Evolutionary conservation across 2,888 invertebrate genomes (phyloP).

Genomic region (Gnatocerus cornutus): DNA sequence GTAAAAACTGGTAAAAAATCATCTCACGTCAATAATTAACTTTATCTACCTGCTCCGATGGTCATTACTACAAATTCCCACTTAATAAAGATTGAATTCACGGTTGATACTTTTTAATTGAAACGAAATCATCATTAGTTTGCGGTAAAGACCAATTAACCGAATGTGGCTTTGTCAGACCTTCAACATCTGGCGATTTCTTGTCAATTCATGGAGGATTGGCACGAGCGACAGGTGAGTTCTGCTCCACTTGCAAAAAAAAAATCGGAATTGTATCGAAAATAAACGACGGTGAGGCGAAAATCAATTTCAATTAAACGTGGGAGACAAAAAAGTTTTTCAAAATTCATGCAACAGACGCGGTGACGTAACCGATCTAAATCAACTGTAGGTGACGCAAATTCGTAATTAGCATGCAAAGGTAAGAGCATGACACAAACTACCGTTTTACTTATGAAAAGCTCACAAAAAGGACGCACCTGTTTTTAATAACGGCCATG

Average conservation of each 20-base stretch:
- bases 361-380: slow-evolving; percentile 7
- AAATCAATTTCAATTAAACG: neutral
- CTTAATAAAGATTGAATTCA: slow-evolving; percentile 9
- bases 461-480: neutral
- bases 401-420: slow-evolving; percentile 31
- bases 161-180: neutral
- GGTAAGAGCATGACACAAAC: slow-evolving; percentile 7
- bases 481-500: slow-evolving; percentile 4
- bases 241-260: slow-evolving; percentile 2
- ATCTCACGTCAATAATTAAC: too few species aligned
- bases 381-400: neutral
- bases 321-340: too few species aligned
- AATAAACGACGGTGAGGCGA: neutral
- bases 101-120: neutral
- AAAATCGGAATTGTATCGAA: neutral
- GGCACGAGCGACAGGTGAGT: slow-evolving; percentile 4
- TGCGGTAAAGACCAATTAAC: neutral
- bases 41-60: too few species aligned
- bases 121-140: neutral
- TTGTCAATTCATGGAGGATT: neutral
- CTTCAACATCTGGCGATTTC: neutral
- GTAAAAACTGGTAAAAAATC: too few species aligned
- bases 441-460: slow-evolving; percentile 27
- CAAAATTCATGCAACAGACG: slow-evolving; percentile 4
- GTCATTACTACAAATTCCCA: neutral